Evolutionary conservation across 2,797 vertebrate genomes (phyloP), one percentile per base, ranked within the genome.

Genomic region (Macropodus opercularis): DNA sequence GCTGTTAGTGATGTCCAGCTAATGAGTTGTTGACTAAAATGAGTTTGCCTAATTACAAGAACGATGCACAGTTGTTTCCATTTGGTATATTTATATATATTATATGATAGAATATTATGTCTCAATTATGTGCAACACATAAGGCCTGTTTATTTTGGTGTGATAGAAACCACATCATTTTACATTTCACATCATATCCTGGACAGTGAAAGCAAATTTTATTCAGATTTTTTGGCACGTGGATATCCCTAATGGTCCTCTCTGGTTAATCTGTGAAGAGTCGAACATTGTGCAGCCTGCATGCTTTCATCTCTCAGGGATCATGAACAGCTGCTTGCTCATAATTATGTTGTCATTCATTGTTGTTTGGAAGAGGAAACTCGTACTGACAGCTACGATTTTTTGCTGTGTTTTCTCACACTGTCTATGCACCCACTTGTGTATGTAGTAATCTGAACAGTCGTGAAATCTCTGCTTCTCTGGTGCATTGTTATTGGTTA

Each of bases 261-360:
- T 82, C 84, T 86, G 87, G 75, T 85, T 87, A 89, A 90, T 88
- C 85, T 88, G 88, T 83, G 88, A 89, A 89, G 87, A 84, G 86
- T 62, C 54, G 71, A 88, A 84, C 71, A 86, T 87, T 80, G 83
- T 93, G 89, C 93, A 86, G 93, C 85, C 92, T 88, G 93, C 85
- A 88, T 89, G 90, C 92, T 92, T 89, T 87, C n/a, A n/a, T 90
- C 93, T 94, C 94, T 77, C 90, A 75, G 93, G 93, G 93, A 93
- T 93, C 92, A 90, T 92, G 94, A 95, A 95, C 97, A 99, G 96
- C 95, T 98, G 97, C 96, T 95, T 93, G 92, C 93, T 93, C 94
- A 94, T 98, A 98, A 98, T 98, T 96, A 98, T 96, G 92, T 95
- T 98, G 97, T 98, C 97, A 96, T 89, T 93, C 94, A 95, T 95